Base-by-base conservation (phyloP, 2,797 vertebrate genomes). In the Cuniculus paca region DNA sequence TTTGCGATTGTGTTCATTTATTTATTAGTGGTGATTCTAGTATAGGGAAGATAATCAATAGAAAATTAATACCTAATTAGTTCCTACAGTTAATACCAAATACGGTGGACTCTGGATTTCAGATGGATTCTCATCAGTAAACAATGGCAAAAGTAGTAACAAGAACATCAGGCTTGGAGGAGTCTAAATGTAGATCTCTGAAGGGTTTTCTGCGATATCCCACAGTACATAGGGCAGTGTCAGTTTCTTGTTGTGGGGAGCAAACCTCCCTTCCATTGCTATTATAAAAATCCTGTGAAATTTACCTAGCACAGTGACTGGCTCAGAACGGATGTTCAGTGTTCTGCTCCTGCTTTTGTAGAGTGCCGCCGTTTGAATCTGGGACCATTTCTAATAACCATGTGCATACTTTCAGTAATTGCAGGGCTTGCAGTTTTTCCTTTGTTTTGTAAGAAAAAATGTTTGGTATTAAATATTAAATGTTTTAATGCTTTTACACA, bases 401-500 rank as follows among this genome's bases (percentile, higher is more conserved):
- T 39, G 16, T 34, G 19, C 0, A 0, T 56, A 5, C 78, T 93
- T 92, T 84, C 54, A 61, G 11, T 87, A 39, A 63, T 45, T 80
- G 50, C 13, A 39, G 56, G 60, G 52, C 60, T 68, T 80, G 19
- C 24, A 4, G 31, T 72, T 97, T 92, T 93, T 81, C 63, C 72
- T 90, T 80, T 45, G 20, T 79, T 26, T 84, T 86, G 19, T 9
- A 84, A 58, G n/a, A 77, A 75, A 34, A 75, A 88, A 91, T 36
- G 4, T 78, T 92, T n/a, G 20, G 2, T 83, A 68, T 48, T 77
- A 74, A 86, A 36, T 91, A 90, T 70, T 79, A 54, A 2, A 34
- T 36, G 70, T 77, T 83, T 17, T 68, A 26, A 28, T 50, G 20
- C 39, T 34, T 88, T 92, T 58, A 56, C 36, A 65, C 12, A 22